These are phyloP conservation scores for Archegozetes longisetosus DNA, from an alignment of 1,140 invertebrate genomes.

Conservation along the genomic window DNA sequence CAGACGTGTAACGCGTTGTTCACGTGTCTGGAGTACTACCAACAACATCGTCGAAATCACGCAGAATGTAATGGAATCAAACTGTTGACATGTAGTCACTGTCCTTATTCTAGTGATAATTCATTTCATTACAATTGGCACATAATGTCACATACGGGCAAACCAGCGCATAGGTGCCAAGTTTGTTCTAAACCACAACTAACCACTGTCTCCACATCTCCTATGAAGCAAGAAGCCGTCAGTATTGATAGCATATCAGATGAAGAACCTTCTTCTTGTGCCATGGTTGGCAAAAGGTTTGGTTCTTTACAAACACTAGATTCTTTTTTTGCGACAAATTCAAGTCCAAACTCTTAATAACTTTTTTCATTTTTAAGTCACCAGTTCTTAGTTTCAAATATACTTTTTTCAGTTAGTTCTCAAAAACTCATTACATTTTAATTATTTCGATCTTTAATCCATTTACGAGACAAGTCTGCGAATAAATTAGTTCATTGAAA, in stretches of 20 bases:
- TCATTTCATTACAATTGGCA: slow-evolving; percentile 17
- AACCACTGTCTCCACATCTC: background rate
- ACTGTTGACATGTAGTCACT: slow-evolving; percentile 14
- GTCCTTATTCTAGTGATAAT: slow-evolving; percentile 12
- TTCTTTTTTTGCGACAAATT: too few species aligned
- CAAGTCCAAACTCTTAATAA: too few species aligned
- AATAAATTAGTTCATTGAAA: too few species aligned
- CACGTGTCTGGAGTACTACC: slow-evolving; percentile 17
- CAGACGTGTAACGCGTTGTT: slow-evolving; percentile 18
- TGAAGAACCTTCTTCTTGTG: slow-evolving; percentile 3
- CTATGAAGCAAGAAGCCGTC: background rate
- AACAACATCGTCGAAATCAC: slow-evolving; percentile 17
- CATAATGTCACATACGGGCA: slow-evolving; percentile 9
- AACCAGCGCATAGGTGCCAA: slow-evolving; percentile 13
- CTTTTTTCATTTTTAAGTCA: too few species aligned
- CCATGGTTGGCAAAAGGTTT: slow-evolving; percentile 8
- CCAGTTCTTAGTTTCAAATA: too few species aligned
- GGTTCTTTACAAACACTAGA: too few species aligned
- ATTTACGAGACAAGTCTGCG: too few species aligned
- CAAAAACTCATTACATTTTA: too few species aligned
- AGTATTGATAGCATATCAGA: background rate
- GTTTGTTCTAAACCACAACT: slow-evolving; percentile 8
- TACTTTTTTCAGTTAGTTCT: too few species aligned
- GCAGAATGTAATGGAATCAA: slow-evolving; percentile 13
- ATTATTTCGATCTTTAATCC: too few species aligned